A percentile compares a stretch with the other conserved stretches of the same genome.
Conservation (phyloP, 2,888 invertebrate species). For the Drosophila siamana region DNA sequence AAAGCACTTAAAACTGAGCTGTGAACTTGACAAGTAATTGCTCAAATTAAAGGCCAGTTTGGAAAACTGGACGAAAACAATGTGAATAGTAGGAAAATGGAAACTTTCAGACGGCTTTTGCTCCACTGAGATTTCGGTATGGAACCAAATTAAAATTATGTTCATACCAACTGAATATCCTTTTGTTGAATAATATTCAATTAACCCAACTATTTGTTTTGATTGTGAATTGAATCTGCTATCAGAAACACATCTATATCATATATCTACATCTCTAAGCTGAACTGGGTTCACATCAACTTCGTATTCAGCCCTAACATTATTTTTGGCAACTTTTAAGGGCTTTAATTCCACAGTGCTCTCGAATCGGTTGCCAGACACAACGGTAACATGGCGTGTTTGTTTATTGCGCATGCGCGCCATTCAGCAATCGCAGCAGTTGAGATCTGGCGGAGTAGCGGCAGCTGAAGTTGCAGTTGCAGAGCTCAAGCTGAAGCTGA, state of each 20-base stretch:
- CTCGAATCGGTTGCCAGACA: conserved; percentile 55
- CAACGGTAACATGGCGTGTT: conserved; percentile 82
- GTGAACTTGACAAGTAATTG: conserved; percentile 1
- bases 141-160: no score
- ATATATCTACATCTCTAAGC: no score
- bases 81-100: no score
- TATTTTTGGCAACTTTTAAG: conserved; percentile 18
- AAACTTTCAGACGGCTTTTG: no score
- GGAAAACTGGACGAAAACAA: background rate
- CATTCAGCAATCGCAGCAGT: conserved; percentile 66
- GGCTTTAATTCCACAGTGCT: conserved; percentile 53
- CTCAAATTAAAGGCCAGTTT: background rate
- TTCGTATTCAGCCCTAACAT: background rate
- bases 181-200: no score
- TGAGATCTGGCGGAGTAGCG: conserved; percentile 57
- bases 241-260: no score
- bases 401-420: conserved; percentile 81
- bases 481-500: background rate
- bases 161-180: no score
- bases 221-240: no score
- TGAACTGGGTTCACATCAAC: background rate
- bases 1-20: background rate
- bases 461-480: conserved; percentile 17
- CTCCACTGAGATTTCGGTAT: no score
- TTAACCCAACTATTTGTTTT: no score